Evolutionary conservation across 2,113 vertebrate species (phyloP).

Genomic region (Neolamprologus devosi): DNA sequence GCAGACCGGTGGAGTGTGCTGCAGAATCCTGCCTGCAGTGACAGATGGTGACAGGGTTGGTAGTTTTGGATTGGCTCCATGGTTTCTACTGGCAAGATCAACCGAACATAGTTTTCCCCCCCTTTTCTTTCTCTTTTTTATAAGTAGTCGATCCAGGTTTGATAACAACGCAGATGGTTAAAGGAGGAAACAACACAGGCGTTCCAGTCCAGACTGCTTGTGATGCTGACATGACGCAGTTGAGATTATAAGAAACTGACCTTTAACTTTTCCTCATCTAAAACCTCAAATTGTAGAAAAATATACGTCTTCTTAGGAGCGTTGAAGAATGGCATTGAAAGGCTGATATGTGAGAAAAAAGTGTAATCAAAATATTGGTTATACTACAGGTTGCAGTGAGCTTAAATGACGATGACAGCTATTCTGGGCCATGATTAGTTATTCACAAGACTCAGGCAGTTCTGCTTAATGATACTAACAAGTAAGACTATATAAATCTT

Average conservation of each 20-base stretch:
- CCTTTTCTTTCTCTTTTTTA: not conserved
- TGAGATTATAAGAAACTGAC: not conserved
- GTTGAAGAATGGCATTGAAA: not conserved
- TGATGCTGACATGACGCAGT: not conserved
- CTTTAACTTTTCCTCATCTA: not conserved
- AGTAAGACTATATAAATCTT: not conserved
- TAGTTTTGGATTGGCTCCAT: constrained; percentile 22
- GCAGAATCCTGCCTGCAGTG: constrained; percentile 14
- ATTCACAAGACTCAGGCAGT: not conserved
- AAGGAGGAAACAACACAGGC: not conserved
- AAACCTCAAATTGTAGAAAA: not conserved
- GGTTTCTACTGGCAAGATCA: constrained; percentile 3
- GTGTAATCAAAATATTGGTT: not conserved
- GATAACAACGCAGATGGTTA: constrained; percentile 10
- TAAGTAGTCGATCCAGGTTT: constrained; percentile 3
- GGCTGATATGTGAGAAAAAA: not conserved
- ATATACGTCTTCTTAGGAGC: not conserved
- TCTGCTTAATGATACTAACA: not conserved
- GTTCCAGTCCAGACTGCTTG: not conserved
- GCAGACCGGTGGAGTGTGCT: not conserved
- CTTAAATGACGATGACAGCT: not conserved
- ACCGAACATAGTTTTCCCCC: not conserved
- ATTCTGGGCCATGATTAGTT: not conserved
- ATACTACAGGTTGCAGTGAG: not conserved
- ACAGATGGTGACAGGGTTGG: constrained; percentile 39